These are phyloP conservation scores for Spinus olivaceus DNA, from an alignment of 2,797 vertebrate species.

Conservation along the genomic window DNA sequence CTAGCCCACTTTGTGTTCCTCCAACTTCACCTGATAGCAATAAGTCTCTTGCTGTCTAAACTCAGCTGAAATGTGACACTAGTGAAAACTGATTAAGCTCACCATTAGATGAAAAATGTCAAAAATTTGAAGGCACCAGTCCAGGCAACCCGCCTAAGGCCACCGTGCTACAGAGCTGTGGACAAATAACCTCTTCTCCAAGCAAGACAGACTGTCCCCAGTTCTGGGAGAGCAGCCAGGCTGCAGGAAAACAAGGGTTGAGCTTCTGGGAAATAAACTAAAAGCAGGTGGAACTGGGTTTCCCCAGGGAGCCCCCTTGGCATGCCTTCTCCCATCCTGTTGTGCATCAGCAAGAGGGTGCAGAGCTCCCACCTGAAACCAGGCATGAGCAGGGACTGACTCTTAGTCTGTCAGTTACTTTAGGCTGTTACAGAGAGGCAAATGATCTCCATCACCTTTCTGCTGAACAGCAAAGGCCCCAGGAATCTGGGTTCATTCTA, in stretches of 20 bases:
- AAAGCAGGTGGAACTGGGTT: not conserved
- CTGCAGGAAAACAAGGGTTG: not conserved
- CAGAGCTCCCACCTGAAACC: not conserved
- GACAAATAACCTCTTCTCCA: not conserved
- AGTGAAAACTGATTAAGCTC: not conserved
- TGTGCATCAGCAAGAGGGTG: not conserved
- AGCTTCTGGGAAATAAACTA: not conserved
- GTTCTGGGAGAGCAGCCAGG: not conserved
- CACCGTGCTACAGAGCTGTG: not conserved
- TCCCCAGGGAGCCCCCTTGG: not conserved
- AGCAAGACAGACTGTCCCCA: not conserved
- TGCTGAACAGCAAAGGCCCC: not conserved
- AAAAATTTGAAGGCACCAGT: not conserved
- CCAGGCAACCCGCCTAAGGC: not conserved
- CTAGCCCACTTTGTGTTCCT: not conserved
- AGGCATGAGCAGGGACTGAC: not conserved
- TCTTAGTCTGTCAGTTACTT: not conserved
- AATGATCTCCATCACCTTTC: not conserved
- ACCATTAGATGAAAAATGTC: not conserved
- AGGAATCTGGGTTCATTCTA: not conserved
- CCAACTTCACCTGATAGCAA: not conserved
- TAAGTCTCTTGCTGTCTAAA: not conserved
- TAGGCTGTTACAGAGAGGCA: not conserved
- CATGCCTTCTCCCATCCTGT: not conserved
- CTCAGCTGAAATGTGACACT: not conserved